Evolutionary conservation across 2,888 invertebrate species (phyloP), one percentile per base, ranked within the genome.

Genomic region (Lomographa bimaculata): DNA sequence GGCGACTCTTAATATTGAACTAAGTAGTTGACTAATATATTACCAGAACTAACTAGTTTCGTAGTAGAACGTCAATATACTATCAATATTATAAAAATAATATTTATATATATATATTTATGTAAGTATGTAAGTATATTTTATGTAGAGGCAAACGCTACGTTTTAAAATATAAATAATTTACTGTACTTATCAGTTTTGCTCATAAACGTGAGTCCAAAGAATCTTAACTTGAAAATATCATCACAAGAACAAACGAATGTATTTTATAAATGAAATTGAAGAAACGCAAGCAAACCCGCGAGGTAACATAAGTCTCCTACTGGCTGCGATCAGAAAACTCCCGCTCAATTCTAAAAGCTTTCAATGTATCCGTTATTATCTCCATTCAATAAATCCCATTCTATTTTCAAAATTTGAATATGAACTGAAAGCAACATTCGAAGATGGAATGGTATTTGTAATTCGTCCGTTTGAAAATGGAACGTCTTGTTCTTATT

Each of bases 401-500:
- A 36, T 52, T 50, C 46, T 50, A 50, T 53, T 78, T 77, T 67
- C 72, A 76, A 79, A 79, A 80, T 83, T 82, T 81, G 79, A 84
- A 83, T 83, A 79, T 79, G 78, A 80, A 82, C 71, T 65, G 69
- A 64, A 61, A 51, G 62, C 60, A 60, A 61, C 71, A 71, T 65
- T 67, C 63, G 65, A 69, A 68, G 64, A 68, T 65, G 70, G 71
- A 80, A 75, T 70, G 78, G 73, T 77, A 80, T 83, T 82, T 76
- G 76, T 75, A 69, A 79, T 81, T 75, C 76, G 77, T 74, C 67
- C 70, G 73, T 82, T 79, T 76, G 75, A 69, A 82, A 81, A 79
- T 72, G 75, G 74, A 78, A 73, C 81, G 77, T 80, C 74, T 79
- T 79, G 76, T 83, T 84, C 79, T 83, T 84, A 80, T 83, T 84